phyloP scores from a whole-genome alignment of 2,113 vertebrate genomes.

The Pelmatolapia mariae region DNA sequence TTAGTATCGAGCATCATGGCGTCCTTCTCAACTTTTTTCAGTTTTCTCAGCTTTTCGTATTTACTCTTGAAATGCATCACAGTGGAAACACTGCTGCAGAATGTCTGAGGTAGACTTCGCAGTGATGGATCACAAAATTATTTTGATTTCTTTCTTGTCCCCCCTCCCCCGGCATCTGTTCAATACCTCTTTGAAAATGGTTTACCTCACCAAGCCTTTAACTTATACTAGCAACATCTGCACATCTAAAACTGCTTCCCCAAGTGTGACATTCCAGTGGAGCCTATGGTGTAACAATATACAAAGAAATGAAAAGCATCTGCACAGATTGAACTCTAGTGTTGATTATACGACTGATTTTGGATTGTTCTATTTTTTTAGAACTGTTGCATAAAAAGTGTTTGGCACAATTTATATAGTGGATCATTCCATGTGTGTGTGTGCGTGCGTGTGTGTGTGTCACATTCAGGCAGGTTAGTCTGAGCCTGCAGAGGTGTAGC shows the following conservation, averaged over 20 bases:
- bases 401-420: background rate
- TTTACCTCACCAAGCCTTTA: background rate
- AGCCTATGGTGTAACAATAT: background rate
- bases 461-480: slow-evolving; percentile 9
- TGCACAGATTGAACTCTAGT: background rate
- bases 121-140: no score
- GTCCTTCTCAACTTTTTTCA: background rate
- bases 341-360: background rate
- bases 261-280: background rate
- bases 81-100: background rate
- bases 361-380: background rate
- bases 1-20: fast-evolving
- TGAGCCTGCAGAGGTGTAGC: slow-evolving; percentile 17
- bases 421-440: background rate
- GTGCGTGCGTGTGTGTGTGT: background rate
- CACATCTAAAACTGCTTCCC: background rate
- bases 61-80: background rate
- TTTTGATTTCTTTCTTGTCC: background rate
- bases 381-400: background rate
- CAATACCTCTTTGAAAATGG: background rate
- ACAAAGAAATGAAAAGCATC: background rate
- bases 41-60: background rate
- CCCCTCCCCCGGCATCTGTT: background rate
- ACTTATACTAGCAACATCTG: background rate
- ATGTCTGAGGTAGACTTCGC: background rate